Conservation (phyloP, 2,113 vertebrate species). For the Chlorodrepanis virens region DNA sequence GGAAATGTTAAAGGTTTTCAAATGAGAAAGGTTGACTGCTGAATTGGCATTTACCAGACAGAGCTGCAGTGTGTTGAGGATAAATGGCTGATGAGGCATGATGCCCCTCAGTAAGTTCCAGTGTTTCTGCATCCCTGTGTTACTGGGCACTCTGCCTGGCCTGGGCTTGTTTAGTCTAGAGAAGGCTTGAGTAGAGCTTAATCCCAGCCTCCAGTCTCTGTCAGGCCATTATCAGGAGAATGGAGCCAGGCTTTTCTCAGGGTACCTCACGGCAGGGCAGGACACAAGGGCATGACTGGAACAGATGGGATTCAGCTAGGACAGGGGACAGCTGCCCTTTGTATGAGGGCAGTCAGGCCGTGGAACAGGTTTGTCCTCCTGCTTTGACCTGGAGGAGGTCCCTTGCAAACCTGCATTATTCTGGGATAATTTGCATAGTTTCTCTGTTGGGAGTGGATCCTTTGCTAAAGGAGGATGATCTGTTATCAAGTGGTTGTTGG, state of each 20-base stretch:
- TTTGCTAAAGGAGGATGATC: neutral
- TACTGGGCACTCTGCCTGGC: neutral
- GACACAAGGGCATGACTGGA: accelerated
- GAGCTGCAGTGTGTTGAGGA: neutral
- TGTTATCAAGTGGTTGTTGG: neutral
- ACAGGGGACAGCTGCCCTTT: neutral
- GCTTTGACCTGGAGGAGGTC: neutral
- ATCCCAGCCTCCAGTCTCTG: neutral
- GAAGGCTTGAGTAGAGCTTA: neutral
- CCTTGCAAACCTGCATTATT: neutral
- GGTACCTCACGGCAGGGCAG: neutral
- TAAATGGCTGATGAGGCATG: neutral
- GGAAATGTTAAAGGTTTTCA: neutral
- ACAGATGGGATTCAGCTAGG: neutral
- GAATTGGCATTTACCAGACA: neutral
- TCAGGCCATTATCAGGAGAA: neutral
- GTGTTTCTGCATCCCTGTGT: neutral
- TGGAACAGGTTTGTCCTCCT: neutral
- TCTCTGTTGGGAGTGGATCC: neutral
- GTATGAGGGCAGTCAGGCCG: accelerated
- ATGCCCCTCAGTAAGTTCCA: neutral
- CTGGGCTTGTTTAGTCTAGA: neutral
- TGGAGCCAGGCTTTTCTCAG: neutral
- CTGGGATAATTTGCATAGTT: neutral
- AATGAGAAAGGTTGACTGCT: accelerated